Conservation (phyloP, 2,797 vertebrate species). For the Podarcis lilfordi region DNA sequence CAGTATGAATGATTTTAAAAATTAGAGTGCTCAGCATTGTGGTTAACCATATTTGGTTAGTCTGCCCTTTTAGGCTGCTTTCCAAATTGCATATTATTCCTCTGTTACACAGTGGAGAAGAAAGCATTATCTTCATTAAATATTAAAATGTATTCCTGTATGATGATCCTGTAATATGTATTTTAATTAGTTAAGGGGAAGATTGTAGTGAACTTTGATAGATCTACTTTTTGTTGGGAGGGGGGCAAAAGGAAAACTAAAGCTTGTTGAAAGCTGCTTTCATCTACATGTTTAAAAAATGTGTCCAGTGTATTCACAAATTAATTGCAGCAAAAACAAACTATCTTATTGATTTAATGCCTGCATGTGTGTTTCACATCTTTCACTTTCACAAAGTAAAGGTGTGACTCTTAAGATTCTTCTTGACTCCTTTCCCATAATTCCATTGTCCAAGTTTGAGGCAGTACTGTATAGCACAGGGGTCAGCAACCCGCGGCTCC, state of each 20-base stretch:
- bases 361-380: not conserved
- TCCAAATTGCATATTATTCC: not conserved
- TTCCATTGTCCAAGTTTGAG: not conserved
- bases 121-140: not conserved
- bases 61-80: not conserved
- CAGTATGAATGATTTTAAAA: not conserved
- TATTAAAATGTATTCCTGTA: not conserved
- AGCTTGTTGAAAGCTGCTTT: not conserved
- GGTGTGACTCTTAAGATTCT: not conserved
- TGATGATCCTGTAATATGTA: not conserved
- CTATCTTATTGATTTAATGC: not conserved
- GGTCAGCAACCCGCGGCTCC: too few species aligned
- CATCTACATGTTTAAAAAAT: not conserved
- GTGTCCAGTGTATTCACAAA: not conserved
- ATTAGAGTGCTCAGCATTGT: not conserved
- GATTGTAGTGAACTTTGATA: constrained; percentile 12
- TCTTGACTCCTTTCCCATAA: not conserved
- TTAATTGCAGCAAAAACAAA: not conserved
- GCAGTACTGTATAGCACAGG: not conserved
- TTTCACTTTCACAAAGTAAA: not conserved
- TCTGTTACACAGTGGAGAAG: not conserved
- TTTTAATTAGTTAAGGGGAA: not conserved
- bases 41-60: not conserved
- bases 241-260: not conserved
- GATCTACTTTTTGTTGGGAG: not conserved